Conservation (phyloP, 2,113 vertebrate genomes). For the Tragelaphus buxtoni region DNA sequence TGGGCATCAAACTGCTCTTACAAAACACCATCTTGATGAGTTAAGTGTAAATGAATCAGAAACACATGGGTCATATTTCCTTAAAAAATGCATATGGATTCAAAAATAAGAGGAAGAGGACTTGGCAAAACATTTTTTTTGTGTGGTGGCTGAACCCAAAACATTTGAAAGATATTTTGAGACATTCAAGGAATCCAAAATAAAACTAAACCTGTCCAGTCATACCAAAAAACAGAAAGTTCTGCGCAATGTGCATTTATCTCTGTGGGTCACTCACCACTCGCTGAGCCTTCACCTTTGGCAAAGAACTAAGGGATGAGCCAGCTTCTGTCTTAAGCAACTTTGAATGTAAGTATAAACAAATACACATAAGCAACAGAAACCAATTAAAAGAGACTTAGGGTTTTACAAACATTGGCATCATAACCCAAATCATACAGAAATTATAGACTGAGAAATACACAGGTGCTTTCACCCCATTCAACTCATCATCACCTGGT, state of each 20-base stretch:
- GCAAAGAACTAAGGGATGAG: not conserved
- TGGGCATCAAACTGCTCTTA: constrained; percentile 69
- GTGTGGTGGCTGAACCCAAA: constrained; percentile 57
- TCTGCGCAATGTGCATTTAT: constrained; percentile 10
- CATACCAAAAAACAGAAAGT: constrained; percentile 41
- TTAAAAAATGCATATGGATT: constrained; percentile 68
- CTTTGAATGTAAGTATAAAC: constrained; percentile 31
- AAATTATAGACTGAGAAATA: constrained; percentile 18
- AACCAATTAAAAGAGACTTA: not conserved
- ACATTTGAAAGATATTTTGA: constrained; percentile 69
- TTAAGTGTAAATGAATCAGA: constrained; percentile 77
- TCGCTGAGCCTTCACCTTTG: not conserved
- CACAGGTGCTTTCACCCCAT: not conserved
- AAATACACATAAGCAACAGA: constrained; percentile 24
- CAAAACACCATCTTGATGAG: constrained; percentile 70
- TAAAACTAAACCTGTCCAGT: constrained; percentile 56
- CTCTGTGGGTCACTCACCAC: constrained; percentile 23
- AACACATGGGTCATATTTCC: constrained; percentile 73
- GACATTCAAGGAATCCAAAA: constrained; percentile 64
- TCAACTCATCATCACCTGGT: not conserved
- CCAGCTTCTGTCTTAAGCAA: constrained; percentile 30
- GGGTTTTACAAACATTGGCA: constrained; percentile 15
- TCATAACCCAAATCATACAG: not conserved
- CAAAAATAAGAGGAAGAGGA: constrained; percentile 66
- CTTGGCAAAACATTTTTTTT: constrained; percentile 55